A percentile compares a stretch with the other conserved stretches of the same genome.
These are phyloP conservation scores for Merluccius polli DNA, from an alignment of 2,797 vertebrate genomes.

Conservation along the genomic window DNA sequence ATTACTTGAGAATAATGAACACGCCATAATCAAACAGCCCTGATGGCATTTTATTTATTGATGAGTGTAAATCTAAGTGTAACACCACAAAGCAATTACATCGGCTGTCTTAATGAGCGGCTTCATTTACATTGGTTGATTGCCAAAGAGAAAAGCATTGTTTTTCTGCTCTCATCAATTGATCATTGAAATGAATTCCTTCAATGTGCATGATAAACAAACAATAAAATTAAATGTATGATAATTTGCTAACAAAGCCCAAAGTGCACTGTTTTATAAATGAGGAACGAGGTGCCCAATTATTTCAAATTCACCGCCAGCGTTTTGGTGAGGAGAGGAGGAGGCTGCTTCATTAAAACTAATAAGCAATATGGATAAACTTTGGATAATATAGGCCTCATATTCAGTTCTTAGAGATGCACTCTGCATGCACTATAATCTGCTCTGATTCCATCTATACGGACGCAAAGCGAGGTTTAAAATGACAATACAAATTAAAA, in stretches of 20 bases:
- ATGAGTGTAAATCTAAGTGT: slow-evolving; percentile 63
- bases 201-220: slow-evolving; percentile 59
- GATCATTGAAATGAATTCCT: slow-evolving; percentile 58
- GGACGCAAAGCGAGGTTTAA: neutral
- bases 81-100: slow-evolving; percentile 64
- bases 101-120: slow-evolving; percentile 59
- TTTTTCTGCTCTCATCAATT: slow-evolving; percentile 48
- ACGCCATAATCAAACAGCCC: slow-evolving; percentile 57
- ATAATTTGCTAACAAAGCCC: slow-evolving; percentile 43
- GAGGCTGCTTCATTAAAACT: neutral
- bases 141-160: slow-evolving; percentile 55
- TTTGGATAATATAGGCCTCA: neutral
- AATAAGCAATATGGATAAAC: neutral
- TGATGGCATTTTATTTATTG: slow-evolving; percentile 69
- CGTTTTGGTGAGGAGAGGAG: slow-evolving; percentile 27
- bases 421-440: neutral
- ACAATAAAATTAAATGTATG: slow-evolving; percentile 50
- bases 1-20: slow-evolving; percentile 59
- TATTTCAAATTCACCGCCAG: slow-evolving; percentile 17
- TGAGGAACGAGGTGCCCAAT: slow-evolving; percentile 12
- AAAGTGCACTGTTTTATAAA: slow-evolving; percentile 31
- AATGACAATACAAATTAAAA: neutral
- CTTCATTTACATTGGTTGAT: slow-evolving; percentile 64
- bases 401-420: neutral
- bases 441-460: neutral